A percentile compares a stretch with the other conserved stretches of the same genome.
Conservation (phyloP, 2,113 vertebrate genomes). For the Xenopus tropicalis region DNA sequence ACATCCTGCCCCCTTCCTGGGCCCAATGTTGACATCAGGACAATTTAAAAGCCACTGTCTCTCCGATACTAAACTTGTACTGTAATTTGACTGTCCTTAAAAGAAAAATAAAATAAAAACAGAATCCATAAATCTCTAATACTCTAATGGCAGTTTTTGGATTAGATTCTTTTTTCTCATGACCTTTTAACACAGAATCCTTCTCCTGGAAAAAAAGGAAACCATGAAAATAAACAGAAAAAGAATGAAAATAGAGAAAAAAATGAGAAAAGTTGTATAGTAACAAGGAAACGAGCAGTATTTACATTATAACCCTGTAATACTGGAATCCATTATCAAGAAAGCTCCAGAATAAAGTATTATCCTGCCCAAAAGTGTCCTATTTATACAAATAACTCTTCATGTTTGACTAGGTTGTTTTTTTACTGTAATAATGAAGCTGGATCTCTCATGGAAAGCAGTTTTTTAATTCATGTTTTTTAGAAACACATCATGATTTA, state of each 20-base stretch:
- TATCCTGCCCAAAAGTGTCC: too few relatives aligned
- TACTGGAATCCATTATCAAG: too few relatives aligned
- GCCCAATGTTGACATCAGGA: conserved; percentile 8
- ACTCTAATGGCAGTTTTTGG: conserved; percentile 4
- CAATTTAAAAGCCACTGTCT: conserved; percentile 22
- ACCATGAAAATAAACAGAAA: conserved; percentile 21
- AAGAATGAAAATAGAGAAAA: neutral
- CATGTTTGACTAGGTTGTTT: too few relatives aligned
- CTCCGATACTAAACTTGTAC: conserved; percentile 23
- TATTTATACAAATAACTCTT: too few relatives aligned
- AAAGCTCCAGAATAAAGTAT: too few relatives aligned
- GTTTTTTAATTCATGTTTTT: too few relatives aligned
- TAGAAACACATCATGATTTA: too few relatives aligned
- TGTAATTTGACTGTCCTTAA: conserved; percentile 31
- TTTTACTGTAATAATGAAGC: too few relatives aligned
- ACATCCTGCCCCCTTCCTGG: conserved; percentile 14
- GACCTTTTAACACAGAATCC: conserved; percentile 22
- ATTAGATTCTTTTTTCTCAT: conserved; percentile 32
- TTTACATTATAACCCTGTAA: too few relatives aligned
- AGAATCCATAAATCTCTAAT: conserved; percentile 30
- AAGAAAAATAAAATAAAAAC: conserved; percentile 16
- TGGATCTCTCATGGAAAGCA: too few relatives aligned
- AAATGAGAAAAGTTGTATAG: neutral
- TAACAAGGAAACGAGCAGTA: too few relatives aligned
- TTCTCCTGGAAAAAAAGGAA: neutral